phyloP scores from a whole-genome alignment of 2,888 invertebrate species.

The Hedychridium roseum region DNA sequence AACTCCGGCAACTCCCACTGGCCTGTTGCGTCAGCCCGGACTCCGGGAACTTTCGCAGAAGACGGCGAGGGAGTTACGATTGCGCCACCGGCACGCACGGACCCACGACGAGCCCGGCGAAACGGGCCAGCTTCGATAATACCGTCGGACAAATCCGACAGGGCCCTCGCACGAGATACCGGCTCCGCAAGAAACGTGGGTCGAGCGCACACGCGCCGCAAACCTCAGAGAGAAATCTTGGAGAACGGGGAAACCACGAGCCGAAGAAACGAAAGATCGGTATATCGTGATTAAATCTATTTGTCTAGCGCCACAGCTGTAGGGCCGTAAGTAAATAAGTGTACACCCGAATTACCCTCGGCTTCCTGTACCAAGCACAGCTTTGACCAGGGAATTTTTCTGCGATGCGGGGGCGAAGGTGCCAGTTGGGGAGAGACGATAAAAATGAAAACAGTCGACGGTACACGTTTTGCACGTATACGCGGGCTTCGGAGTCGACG shows the following conservation, averaged over 20 bases:
- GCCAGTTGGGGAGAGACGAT: not conserved
- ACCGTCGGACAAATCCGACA: conserved; percentile 52
- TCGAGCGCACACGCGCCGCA: conserved; percentile 1
- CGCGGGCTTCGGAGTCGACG: conserved; percentile 22
- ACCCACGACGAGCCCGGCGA: conserved; percentile 13
- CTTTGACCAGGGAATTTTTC: no score
- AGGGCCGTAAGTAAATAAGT: no score
- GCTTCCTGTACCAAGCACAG: no score
- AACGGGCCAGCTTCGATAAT: conserved; percentile 39
- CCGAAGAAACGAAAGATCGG: conserved; percentile 11
- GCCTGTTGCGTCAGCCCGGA: no score
- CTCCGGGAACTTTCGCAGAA: conserved; percentile 8
- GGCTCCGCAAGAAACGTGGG: conserved; percentile 13
- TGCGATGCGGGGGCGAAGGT: not conserved
- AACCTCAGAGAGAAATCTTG: not conserved
- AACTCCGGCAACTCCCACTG: no score
- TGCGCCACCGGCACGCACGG: conserved; percentile 17
- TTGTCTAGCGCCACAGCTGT: no score
- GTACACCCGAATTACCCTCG: no score
- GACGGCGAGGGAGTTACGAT: conserved; percentile 14
- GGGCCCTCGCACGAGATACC: conserved; percentile 18
- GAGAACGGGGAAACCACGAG: not conserved
- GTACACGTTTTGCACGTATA: conserved; percentile 27
- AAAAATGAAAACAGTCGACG: not conserved
- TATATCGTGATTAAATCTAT: no score